Percentiles rank a stretch among this genome's conserved stretches.
Conservation (phyloP, 2,113 vertebrate genomes). For the Uropsilus gracilis region DNA sequence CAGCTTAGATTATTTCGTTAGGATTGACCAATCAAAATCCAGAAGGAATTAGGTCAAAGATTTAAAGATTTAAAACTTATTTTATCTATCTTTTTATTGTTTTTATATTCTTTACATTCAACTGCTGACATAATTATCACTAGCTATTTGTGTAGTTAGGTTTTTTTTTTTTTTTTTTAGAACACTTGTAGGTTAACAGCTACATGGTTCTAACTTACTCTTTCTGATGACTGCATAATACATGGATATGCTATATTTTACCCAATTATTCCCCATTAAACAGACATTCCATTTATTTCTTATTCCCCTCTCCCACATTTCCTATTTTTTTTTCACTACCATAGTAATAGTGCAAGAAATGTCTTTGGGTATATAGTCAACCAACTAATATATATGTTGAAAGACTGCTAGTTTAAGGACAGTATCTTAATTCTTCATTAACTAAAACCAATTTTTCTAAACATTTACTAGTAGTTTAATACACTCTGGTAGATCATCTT, state of each 20-base stretch:
- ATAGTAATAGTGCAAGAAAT: background rate
- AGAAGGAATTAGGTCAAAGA: conserved; percentile 3
- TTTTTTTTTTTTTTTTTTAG: background rate
- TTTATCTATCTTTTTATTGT: background rate
- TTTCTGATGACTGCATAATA: background rate
- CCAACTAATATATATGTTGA: background rate
- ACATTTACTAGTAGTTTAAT: background rate
- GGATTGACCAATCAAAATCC: background rate
- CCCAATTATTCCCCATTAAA: background rate
- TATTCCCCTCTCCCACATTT: no score
- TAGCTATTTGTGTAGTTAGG: background rate
- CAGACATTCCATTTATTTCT: background rate
- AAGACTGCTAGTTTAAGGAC: background rate
- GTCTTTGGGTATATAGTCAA: background rate
- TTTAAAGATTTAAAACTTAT: background rate
- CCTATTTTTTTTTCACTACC: background rate
- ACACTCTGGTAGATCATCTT: background rate
- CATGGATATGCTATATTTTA: background rate
- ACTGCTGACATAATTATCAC: background rate
- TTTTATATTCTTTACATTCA: background rate
- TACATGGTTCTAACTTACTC: background rate
- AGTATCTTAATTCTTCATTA: background rate
- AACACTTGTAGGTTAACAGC: background rate
- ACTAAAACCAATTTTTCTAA: no score
- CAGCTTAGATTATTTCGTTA: background rate